These are phyloP conservation scores for Pimephales promelas DNA, from an alignment of 2,113 vertebrate species.

Conservation along the genomic window DNA sequence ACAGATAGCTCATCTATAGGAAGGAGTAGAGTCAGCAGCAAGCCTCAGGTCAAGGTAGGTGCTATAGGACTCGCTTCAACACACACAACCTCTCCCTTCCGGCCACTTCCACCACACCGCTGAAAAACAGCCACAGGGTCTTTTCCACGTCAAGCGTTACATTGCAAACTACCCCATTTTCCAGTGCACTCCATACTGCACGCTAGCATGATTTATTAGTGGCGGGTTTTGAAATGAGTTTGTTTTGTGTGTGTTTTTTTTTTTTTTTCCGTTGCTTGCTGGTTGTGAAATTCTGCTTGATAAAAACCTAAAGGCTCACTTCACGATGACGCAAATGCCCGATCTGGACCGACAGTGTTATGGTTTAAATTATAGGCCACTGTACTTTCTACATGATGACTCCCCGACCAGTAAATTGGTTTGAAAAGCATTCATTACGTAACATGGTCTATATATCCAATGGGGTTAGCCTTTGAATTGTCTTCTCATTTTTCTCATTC, in stretches of 20 bases:
- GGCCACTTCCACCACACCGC: slow-evolving; percentile 43
- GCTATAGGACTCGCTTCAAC: slow-evolving; percentile 49
- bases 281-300: slow-evolving; percentile 43
- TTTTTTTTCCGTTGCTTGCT: slow-evolving; percentile 27
- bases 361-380: slow-evolving; percentile 61
- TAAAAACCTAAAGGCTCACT: slow-evolving; percentile 55
- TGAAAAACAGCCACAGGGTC: slow-evolving; percentile 51
- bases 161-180: slow-evolving; percentile 57
- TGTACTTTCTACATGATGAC: slow-evolving; percentile 54
- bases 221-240: slow-evolving; percentile 35
- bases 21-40: slow-evolving; percentile 54
- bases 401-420: slow-evolving; percentile 59
- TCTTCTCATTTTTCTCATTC: slow-evolving; percentile 9
- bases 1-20: slow-evolving; percentile 55
- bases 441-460: slow-evolving; percentile 41
- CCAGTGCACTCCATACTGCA: slow-evolving; percentile 50
- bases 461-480: slow-evolving; percentile 30
- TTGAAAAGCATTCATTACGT: slow-evolving; percentile 58
- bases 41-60: slow-evolving; percentile 65
- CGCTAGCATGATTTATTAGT: slow-evolving; percentile 45
- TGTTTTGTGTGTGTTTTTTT: slow-evolving; percentile 40
- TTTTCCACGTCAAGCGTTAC: slow-evolving; percentile 47
- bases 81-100: slow-evolving; percentile 34
- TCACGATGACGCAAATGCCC: slow-evolving; percentile 50
- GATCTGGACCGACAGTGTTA: slow-evolving; percentile 51